Evolutionary conservation across 2,888 invertebrate species (phyloP).

Genomic region (Adela reaumurella): DNA sequence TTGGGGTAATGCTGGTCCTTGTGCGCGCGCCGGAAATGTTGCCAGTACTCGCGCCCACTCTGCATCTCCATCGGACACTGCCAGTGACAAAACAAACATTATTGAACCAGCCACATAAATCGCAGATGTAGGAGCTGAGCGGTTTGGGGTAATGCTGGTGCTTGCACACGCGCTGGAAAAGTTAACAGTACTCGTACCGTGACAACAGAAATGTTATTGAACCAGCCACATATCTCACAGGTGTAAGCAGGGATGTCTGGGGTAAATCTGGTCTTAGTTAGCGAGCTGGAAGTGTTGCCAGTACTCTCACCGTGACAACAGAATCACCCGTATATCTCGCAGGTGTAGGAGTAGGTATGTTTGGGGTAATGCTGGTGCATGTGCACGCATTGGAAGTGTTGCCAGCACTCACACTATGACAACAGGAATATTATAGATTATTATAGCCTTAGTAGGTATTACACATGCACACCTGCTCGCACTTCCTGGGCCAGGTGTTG

Average conservation of each 20-base stretch:
- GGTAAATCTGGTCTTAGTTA: no score
- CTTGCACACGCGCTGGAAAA: no score
- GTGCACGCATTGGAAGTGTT: no score
- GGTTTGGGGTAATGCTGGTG: no score
- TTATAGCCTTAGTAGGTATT: no score
- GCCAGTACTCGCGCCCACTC: slow-evolving; percentile 3
- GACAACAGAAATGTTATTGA: background rate
- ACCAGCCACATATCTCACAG: slow-evolving; percentile 1
- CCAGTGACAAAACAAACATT: background rate
- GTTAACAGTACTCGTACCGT: no score
- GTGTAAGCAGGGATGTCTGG: background rate
- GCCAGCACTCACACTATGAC: background rate
- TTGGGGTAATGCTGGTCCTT: background rate
- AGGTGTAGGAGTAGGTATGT: background rate
- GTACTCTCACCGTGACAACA: background rate
- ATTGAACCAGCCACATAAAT: slow-evolving; percentile 1
- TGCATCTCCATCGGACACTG: slow-evolving; percentile 1
- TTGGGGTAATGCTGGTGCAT: no score
- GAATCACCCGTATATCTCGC: no score
- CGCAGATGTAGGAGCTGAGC: slow-evolving; percentile 3
- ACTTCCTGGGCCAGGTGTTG: background rate
- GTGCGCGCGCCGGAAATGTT: slow-evolving; percentile 4
- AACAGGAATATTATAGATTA: no score
- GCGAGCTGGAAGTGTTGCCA: no score
- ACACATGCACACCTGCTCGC: background rate